Base-by-base conservation (phyloP, 2,113 vertebrate genomes). In the Pholis gunnellus region DNA sequence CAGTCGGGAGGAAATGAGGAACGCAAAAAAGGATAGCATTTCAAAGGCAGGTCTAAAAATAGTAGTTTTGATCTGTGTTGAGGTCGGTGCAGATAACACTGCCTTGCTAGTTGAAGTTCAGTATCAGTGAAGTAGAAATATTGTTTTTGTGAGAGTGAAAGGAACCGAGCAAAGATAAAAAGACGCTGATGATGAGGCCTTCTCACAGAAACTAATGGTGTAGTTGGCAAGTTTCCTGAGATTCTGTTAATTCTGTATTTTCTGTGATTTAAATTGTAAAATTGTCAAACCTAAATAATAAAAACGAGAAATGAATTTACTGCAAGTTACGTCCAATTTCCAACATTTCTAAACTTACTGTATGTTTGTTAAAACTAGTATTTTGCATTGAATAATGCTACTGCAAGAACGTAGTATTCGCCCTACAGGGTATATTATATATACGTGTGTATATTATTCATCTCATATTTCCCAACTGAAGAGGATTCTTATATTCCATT, bases 1-100 rank as follows among this genome's bases (percentile, higher is more conserved):
- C 7, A 34, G 82, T 34, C 71, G 44, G 25, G 38, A 82, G 69
- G 63, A 78, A 84, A 78, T 72, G 54, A 80, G 78, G 56, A 72
- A 18, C 1, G 15, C 15, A 22, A 46, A 69, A 50, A 63, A 34
- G 25, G n/a, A 56, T 68, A 77, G 64, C 5, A 71, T 81, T 76
- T 71, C 36, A 22, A 18, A 85, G n/a, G n/a, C 29, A 38, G 29
- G 57, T 54, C 5, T 60, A 60, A 78, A 65, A 27, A 50, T 9
- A 9, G 44, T 10, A 17, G 20, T 25, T 40, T 18, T 36, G 42
- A 78, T 75, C 44, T 71, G 50, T 22, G 44, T 18, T 22, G 38
- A 31, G 70, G 60, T 80, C 82, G 73, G 18, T 2, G 50, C 25
- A 86, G 57, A 72, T 79, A 73, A 64, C 11, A 36, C 17, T 22